Conservation (phyloP, 2,797 vertebrate species). For the Epinephelus awoara region DNA sequence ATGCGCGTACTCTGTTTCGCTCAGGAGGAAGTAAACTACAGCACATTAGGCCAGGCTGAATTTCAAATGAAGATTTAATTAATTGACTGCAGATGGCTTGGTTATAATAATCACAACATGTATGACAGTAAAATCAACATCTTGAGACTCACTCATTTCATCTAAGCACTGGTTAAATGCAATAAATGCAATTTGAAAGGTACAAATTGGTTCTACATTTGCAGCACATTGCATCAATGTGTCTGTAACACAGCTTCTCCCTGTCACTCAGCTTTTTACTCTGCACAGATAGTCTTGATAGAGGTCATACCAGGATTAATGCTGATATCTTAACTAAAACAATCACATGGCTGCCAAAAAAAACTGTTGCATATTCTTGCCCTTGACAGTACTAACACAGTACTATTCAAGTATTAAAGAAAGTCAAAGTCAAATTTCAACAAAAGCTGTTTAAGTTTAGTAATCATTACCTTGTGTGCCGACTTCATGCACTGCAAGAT, state of each 20-base stretch:
- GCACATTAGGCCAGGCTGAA: not conserved
- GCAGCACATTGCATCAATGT: constrained; percentile 76
- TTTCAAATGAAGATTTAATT: constrained; percentile 16
- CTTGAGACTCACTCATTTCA: not conserved
- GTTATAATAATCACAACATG: not conserved
- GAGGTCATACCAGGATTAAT: constrained; percentile 5
- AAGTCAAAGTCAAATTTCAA: not conserved
- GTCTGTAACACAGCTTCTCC: constrained; percentile 43
- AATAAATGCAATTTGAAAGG: constrained; percentile 24
- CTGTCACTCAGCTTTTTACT: constrained; percentile 13
- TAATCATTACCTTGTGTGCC: constrained; percentile 55
- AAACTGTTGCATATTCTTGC: not conserved
- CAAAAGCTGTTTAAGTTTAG: constrained; percentile 9
- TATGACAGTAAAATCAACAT: constrained; percentile 20
- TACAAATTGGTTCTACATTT: constrained; percentile 45
- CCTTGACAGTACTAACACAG: not conserved
- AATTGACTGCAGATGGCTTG: not conserved
- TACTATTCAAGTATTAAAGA: not conserved
- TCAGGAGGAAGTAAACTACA: constrained; percentile 53
- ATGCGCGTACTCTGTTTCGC: constrained; percentile 39
- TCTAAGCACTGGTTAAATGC: not conserved
- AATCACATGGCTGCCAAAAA: not conserved
- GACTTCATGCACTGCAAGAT: constrained; percentile 54
- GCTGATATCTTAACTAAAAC: constrained; percentile 9
- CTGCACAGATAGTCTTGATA: constrained; percentile 11